Percentiles rank a stretch among this genome's conserved stretches.
Conservation (phyloP, 2,113 vertebrate species). For the Syngnathoides biaculeatus region DNA sequence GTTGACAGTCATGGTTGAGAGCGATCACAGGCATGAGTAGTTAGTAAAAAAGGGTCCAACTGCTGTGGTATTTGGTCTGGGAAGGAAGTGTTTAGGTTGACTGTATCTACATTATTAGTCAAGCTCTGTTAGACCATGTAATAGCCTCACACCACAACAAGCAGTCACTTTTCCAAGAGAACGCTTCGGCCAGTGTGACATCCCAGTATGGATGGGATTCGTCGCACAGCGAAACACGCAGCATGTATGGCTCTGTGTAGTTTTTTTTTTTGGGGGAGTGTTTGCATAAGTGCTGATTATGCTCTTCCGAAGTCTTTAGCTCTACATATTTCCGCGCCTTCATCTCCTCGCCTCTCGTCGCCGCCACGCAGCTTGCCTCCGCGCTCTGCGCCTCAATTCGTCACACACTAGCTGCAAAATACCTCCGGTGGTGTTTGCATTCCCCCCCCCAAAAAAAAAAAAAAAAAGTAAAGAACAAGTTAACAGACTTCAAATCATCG, state of each 20-base stretch:
- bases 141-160: conserved; percentile 74
- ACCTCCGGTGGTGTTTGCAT: conserved; percentile 23
- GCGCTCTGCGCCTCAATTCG: conserved; percentile 59
- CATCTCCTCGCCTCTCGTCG: conserved; percentile 56
- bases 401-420: conserved; percentile 62
- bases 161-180: conserved; percentile 66
- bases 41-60: conserved; percentile 53
- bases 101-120: conserved; percentile 76
- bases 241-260: conserved; percentile 56
- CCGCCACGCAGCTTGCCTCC: conserved; percentile 54
- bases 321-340: conserved; percentile 64
- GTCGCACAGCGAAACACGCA: conserved; percentile 45
- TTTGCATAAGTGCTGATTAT: conserved; percentile 77
- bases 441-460: conserved; percentile 26
- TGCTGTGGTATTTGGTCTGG: conserved; percentile 65
- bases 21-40: conserved; percentile 46
- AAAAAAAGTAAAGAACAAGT: conserved; percentile 34
- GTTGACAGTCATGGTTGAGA: conserved; percentile 11
- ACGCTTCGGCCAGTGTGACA: conserved; percentile 70
- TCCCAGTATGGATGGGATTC: conserved; percentile 63
- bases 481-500: conserved; percentile 10
- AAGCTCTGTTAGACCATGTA: conserved; percentile 80
- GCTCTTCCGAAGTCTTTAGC: conserved; percentile 69
- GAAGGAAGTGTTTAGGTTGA: conserved; percentile 68
- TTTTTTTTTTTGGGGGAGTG: conserved; percentile 45